phyloP scores from a whole-genome alignment of 2,888 invertebrate genomes.

The Lasioglossum leucozonium region DNA sequence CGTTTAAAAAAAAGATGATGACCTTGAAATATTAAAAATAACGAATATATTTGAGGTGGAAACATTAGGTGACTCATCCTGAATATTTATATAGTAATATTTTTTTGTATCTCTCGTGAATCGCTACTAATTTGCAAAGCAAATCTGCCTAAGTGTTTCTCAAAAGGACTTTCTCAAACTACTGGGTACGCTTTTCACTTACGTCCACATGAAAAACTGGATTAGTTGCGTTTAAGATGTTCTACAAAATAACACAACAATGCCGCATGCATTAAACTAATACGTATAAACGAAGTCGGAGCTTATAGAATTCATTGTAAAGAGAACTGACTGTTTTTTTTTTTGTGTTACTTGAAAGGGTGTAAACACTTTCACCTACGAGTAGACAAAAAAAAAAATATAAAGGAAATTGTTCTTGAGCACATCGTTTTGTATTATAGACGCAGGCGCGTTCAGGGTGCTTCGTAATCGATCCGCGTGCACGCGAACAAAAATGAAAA shows the following conservation, averaged over 20 bases:
- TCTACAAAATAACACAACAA: slow-evolving; percentile 84
- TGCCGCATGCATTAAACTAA: slow-evolving; percentile 82
- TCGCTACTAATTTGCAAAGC: slow-evolving; percentile 46
- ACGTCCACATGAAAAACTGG: slow-evolving; percentile 85
- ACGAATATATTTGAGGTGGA: not conserved
- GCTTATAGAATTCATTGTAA: slow-evolving; percentile 56
- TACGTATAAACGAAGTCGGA: slow-evolving; percentile 56
- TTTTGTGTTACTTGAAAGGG: slow-evolving; percentile 32
- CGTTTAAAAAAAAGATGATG: too few relatives aligned
- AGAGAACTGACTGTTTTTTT: slow-evolving; percentile 18
- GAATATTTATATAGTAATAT: not conserved
- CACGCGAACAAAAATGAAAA: not conserved
- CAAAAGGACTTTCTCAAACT: slow-evolving; percentile 67
- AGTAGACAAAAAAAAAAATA: slow-evolving; percentile 12
- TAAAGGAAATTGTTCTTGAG: not conserved
- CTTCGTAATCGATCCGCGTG: not conserved
- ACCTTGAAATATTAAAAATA: not conserved
- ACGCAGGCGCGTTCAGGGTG: not conserved
- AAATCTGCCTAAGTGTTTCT: slow-evolving; percentile 61
- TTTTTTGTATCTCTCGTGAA: not conserved
- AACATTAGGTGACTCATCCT: not conserved
- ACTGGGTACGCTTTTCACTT: slow-evolving; percentile 83
- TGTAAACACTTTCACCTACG: slow-evolving; percentile 7
- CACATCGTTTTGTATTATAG: not conserved
- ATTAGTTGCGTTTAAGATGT: slow-evolving; percentile 85